These are phyloP conservation scores for Aspidoscelis tigris DNA, from an alignment of 2,113 vertebrate genomes.

Conservation along the genomic window DNA sequence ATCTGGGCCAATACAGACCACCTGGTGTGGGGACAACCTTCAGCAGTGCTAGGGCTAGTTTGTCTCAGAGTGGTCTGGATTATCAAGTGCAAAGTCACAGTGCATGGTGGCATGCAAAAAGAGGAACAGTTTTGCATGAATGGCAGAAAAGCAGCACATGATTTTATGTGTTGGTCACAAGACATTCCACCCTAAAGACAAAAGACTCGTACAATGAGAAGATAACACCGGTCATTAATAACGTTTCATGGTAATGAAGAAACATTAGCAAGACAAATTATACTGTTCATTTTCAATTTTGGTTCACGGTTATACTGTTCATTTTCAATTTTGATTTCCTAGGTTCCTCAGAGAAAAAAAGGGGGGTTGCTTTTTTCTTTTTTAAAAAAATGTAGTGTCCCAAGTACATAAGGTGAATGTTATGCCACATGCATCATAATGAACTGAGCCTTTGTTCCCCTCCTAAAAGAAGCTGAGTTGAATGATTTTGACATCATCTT, in stretches of 20 bases:
- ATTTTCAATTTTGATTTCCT: not conserved
- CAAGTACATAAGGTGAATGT: not conserved
- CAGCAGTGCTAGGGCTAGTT: too few species aligned
- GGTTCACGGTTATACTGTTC: not conserved
- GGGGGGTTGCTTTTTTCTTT: not conserved
- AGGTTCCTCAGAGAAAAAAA: too few species aligned
- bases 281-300: constrained; percentile 7
- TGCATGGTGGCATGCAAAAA: too few species aligned
- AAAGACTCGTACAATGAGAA: not conserved
- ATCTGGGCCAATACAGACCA: too few species aligned
- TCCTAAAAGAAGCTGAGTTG: not conserved
- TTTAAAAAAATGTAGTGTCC: not conserved
- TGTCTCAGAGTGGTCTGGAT: too few species aligned
- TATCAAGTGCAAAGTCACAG: too few species aligned
- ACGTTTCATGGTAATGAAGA: not conserved
- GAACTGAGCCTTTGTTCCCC: not conserved
- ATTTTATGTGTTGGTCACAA: too few species aligned
- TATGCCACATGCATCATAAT: constrained; percentile 9
- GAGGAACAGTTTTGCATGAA: too few species aligned
- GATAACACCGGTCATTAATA: constrained; percentile 1
- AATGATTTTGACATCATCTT: constrained; percentile 20
- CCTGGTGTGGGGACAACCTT: too few species aligned
- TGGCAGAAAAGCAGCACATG: too few species aligned
- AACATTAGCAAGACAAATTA: not conserved
- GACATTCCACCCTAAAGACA: too few species aligned